Conservation (phyloP, 2,888 invertebrate genomes). For the Gisinianus flammeolus region DNA sequence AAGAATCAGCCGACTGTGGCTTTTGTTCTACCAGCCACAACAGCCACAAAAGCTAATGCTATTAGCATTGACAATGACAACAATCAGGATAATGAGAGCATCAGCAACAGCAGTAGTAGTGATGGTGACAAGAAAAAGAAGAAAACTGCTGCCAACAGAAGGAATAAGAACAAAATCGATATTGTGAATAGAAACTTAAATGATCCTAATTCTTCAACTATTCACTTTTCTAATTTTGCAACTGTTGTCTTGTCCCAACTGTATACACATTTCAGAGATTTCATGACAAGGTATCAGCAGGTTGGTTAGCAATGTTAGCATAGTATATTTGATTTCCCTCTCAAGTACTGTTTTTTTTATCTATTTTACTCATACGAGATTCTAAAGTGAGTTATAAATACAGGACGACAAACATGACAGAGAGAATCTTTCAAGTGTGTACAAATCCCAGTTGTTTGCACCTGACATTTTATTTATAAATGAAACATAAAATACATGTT, state of each 20-base stretch:
- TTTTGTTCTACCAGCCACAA: neutral
- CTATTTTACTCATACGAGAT: too few relatives aligned
- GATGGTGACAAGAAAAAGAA: neutral
- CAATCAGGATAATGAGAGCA: neutral
- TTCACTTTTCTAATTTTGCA: conserved; percentile 31
- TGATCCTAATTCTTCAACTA: conserved; percentile 3
- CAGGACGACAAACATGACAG: too few relatives aligned
- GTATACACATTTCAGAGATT: conserved; percentile 3
- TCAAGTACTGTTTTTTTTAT: too few relatives aligned
- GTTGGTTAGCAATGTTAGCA: too few relatives aligned
- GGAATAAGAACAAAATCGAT: neutral
- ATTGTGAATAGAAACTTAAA: conserved; percentile 8
- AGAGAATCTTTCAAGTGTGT: too few relatives aligned
- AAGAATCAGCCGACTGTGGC: neutral
- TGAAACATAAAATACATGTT: too few relatives aligned
- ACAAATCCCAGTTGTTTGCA: too few relatives aligned
- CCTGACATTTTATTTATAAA: too few relatives aligned
- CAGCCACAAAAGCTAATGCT: neutral
- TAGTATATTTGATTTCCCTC: neutral
- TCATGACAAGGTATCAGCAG: conserved; percentile 15
- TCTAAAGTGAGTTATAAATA: too few relatives aligned
- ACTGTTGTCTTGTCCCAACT: conserved; percentile 27
- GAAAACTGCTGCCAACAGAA: neutral
- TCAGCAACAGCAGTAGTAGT: too few relatives aligned
- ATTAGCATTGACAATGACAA: neutral